These are phyloP conservation scores for Lasioglossum figueresi DNA, from an alignment of 2,888 invertebrate species.

Conservation along the genomic window DNA sequence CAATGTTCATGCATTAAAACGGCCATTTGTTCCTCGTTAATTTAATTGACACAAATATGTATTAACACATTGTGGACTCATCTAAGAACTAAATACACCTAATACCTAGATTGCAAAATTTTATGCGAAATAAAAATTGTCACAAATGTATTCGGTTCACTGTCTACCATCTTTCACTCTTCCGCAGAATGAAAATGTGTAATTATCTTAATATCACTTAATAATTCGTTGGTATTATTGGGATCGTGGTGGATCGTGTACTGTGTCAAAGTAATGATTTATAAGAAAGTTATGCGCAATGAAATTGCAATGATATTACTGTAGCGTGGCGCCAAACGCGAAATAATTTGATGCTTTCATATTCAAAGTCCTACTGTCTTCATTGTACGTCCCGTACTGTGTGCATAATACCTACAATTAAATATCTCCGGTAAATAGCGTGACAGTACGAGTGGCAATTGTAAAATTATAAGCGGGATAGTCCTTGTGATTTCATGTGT, in stretches of 20 bases:
- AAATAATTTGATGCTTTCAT: neutral
- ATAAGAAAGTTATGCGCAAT: neutral
- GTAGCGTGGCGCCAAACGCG: neutral
- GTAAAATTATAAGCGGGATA: constrained; percentile 12
- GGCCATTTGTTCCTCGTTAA: neutral
- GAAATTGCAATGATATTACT: neutral
- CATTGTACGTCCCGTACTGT: neutral
- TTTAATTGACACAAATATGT: neutral
- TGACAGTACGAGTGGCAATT: constrained; percentile 14
- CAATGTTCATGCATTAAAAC: neutral
- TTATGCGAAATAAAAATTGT: neutral
- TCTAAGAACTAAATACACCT: neutral
- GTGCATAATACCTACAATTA: neutral
- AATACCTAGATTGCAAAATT: neutral
- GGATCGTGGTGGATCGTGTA: neutral
- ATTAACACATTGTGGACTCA: neutral
- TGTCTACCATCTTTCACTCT: neutral
- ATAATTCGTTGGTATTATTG: neutral
- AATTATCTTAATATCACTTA: neutral
- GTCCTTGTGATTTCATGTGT: constrained; percentile 25
- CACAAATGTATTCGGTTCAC: too few species aligned
- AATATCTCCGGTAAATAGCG: constrained; percentile 12
- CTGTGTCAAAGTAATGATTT: neutral
- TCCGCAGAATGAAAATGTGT: neutral
- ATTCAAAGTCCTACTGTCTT: neutral